phyloP scores from a whole-genome alignment of 2,797 vertebrate genomes.

The Galago senegalensis region DNA sequence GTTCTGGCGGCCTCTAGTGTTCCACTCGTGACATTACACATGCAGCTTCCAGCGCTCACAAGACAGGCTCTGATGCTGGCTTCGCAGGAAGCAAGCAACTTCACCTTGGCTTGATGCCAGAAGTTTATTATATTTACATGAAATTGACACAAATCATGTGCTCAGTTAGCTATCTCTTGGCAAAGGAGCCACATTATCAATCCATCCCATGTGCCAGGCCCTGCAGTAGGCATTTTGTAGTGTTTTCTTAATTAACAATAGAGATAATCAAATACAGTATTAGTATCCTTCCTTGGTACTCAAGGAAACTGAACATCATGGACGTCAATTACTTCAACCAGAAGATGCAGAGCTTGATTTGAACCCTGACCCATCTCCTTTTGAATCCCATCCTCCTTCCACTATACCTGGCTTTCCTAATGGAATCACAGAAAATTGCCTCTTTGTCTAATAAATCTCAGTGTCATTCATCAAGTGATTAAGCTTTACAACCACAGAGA shows the following conservation, averaged over 20 bases:
- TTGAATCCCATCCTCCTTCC: not conserved
- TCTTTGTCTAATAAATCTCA: not conserved
- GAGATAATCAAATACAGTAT: not conserved
- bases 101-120: not conserved
- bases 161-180: not conserved
- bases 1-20: slow-evolving; percentile 77
- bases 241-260: not conserved
- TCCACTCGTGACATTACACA: not conserved
- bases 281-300: not conserved
- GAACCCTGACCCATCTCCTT: not conserved
- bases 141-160: not conserved
- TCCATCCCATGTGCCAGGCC: not conserved
- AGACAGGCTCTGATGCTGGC: not conserved
- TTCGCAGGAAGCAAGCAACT: not conserved
- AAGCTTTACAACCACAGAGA: not conserved
- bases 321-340: not conserved
- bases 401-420: not conserved
- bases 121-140: not conserved
- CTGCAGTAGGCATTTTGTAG: not conserved
- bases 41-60: not conserved
- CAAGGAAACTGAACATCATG: not conserved
- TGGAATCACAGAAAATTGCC: not conserved
- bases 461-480: not conserved
- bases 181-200: not conserved
- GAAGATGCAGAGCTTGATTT: not conserved